These are phyloP conservation scores for Cairina moschata DNA, from an alignment of 2,113 vertebrate species.

Conservation along the genomic window DNA sequence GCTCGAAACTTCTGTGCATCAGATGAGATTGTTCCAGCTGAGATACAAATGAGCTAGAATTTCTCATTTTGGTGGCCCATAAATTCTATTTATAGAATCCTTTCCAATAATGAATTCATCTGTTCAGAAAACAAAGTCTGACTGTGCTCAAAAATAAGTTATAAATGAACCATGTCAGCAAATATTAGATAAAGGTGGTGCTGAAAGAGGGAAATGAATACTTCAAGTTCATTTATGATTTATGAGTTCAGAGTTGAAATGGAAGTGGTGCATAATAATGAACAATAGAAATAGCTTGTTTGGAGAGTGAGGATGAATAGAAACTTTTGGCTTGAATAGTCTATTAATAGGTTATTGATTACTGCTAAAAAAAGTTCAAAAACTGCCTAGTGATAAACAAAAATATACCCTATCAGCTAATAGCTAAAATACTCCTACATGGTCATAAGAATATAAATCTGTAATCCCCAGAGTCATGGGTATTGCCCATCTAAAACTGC, in stretches of 20 bases:
- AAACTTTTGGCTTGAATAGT: conserved; percentile 8
- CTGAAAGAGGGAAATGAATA: conserved; percentile 66
- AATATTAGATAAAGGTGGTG: conserved; percentile 36
- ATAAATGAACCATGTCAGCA: conserved; percentile 54
- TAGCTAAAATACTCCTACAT: not conserved
- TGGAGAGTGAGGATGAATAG: conserved; percentile 5
- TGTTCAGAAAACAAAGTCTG: conserved; percentile 54
- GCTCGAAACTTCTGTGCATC: not conserved
- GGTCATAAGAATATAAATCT: not conserved
- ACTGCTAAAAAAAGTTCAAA: conserved; percentile 4
- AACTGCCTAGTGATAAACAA: not conserved
- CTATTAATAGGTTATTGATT: conserved; percentile 59
- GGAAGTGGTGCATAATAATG: not conserved
- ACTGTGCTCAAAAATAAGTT: conserved; percentile 58
- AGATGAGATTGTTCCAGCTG: conserved; percentile 4
- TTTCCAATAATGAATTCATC: conserved; percentile 62
- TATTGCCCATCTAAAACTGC: not conserved
- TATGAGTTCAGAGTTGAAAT: conserved; percentile 58
- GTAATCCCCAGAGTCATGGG: not conserved
- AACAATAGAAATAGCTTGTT: conserved; percentile 50
- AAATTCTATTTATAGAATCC: conserved; percentile 76
- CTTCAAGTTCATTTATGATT: conserved; percentile 70
- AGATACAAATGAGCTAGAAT: conserved; percentile 25
- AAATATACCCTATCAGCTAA: not conserved
- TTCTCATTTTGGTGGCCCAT: conserved; percentile 58